phyloP scores from a whole-genome alignment of 1,140 invertebrate genomes.

The Arctopsyche grandis region DNA sequence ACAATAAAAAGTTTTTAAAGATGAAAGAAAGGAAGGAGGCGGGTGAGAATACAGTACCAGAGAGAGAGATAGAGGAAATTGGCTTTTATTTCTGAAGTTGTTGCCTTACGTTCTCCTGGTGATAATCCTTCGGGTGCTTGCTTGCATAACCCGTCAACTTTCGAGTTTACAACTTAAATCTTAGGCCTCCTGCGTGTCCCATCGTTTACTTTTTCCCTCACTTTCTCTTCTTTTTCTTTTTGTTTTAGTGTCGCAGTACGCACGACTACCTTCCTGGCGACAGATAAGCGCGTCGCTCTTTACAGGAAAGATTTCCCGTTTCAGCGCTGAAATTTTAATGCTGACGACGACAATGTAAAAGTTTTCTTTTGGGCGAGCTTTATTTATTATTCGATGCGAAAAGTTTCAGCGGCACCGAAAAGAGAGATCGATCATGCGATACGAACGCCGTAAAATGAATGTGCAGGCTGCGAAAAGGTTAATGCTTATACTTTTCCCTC shows the following conservation, averaged over 20 bases:
- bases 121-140: conserved; percentile 40
- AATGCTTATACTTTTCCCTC: too few relatives aligned
- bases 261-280: conserved; percentile 26
- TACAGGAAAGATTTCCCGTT: conserved; percentile 35
- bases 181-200: conserved; percentile 27
- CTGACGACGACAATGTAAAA: conserved; percentile 22
- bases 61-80: not conserved
- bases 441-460: not conserved
- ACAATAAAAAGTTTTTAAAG: not conserved
- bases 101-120: not conserved
- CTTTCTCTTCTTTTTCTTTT: conserved; percentile 3
- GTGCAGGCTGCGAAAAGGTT: too few relatives aligned
- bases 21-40: too few relatives aligned
- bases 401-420: conserved; percentile 6
- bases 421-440: conserved; percentile 2
- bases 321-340: conserved; percentile 44
- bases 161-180: conserved; percentile 44
- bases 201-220: not conserved
- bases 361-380: conserved; percentile 34
- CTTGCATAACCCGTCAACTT: conserved; percentile 25
- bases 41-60: not conserved
- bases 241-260: conserved; percentile 25
- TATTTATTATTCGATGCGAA: conserved; percentile 42
- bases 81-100: conserved; percentile 43
- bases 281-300: conserved; percentile 17